Evolutionary conservation across 2,797 vertebrate species (phyloP).

Genomic region (Arrhamphus sclerolepis): DNA sequence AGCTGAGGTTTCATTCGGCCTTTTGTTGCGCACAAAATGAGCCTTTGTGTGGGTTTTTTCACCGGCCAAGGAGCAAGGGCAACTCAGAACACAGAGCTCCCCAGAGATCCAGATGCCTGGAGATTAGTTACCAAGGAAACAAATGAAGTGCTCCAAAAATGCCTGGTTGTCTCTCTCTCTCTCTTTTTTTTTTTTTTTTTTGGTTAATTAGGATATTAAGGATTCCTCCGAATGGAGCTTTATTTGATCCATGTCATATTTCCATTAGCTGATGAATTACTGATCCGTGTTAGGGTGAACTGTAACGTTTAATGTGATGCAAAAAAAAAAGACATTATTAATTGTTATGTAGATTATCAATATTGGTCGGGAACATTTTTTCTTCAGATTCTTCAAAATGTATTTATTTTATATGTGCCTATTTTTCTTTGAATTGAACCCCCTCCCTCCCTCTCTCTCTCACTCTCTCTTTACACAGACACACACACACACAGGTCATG

Average conservation of each 20-base stretch:
- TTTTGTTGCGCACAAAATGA: constrained; percentile 84
- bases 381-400: no score
- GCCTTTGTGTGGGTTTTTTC: constrained; percentile 82
- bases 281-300: no score
- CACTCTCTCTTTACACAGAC: no score
- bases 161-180: constrained; percentile 51
- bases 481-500: constrained; percentile 15
- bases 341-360: no score
- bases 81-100: constrained; percentile 77
- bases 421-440: no score
- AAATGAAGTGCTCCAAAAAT: constrained; percentile 72
- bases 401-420: no score
- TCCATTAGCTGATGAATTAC: neutral
- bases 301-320: no score
- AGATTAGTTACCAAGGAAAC: constrained; percentile 88
- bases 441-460: no score
- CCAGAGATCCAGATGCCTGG: constrained; percentile 81
- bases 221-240: constrained; percentile 44
- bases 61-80: constrained; percentile 77
- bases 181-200: no score
- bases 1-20: constrained; percentile 83
- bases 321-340: no score
- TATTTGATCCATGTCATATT: constrained; percentile 30
- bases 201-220: constrained; percentile 20
- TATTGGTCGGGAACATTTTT: no score